Evolutionary conservation across 2,888 invertebrate species (phyloP).

Genomic region (Callinectes sapidus): DNA sequence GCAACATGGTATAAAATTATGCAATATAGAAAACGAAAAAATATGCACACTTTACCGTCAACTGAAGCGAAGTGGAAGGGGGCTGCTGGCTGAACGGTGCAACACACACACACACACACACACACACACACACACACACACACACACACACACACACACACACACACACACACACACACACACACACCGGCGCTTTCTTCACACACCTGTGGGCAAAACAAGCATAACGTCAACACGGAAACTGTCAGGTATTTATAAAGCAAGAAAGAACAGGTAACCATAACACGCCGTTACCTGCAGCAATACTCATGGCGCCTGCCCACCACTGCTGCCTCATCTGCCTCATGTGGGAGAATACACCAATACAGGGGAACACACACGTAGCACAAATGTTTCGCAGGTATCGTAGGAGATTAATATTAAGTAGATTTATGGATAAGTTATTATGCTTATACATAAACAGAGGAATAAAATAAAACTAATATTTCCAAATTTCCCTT

Average conservation of each 20-base stretch:
- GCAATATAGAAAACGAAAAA: no score
- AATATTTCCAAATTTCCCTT: no score
- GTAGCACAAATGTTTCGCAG: no score
- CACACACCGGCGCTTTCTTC: background rate
- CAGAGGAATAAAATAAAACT: no score
- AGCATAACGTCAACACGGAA: background rate
- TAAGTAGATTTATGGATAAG: no score
- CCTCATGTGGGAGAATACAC: no score
- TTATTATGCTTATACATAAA: no score
- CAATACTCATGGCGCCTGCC: background rate
- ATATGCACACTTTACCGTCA: background rate
- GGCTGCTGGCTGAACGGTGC: background rate
- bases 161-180: background rate
- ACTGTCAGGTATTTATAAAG: background rate
- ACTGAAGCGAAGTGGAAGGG: background rate
- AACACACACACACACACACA: background rate
- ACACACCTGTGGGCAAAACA: background rate
- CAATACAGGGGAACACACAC: no score
- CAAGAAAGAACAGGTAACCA: background rate
- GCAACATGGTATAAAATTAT: background rate
- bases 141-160: slow-evolving; percentile 1
- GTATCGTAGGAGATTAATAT: no score
- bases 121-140: background rate
- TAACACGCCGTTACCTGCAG: background rate
- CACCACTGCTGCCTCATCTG: background rate